Evolutionary conservation across 2,888 invertebrate genomes (phyloP).

Genomic region (Myopa tessellatipennis): DNA sequence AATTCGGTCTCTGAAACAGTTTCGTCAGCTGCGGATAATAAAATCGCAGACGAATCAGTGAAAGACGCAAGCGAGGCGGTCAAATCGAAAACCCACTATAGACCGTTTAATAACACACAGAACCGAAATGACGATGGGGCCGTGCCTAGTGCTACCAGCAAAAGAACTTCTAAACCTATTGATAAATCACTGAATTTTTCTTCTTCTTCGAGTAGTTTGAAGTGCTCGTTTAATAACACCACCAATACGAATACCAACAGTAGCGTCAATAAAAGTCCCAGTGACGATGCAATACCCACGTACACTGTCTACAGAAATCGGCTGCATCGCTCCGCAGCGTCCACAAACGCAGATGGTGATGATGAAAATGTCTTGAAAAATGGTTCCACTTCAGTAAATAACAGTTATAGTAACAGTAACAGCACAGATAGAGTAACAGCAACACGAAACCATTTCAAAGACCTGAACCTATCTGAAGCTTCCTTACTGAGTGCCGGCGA

Average conservation of each 20-base stretch:
- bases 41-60: constrained; percentile 19
- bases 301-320: constrained; percentile 58
- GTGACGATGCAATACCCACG: constrained; percentile 60
- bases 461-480: constrained; percentile 40
- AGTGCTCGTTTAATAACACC: constrained; percentile 15
- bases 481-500: constrained; percentile 20
- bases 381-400: constrained; percentile 41
- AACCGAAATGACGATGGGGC: constrained; percentile 49
- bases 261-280: constrained; percentile 49
- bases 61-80: constrained; percentile 44
- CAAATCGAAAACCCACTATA: constrained; percentile 58
- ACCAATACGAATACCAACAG: constrained; percentile 20
- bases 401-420: constrained; percentile 10
- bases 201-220: constrained; percentile 24
- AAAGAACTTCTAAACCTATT: constrained; percentile 41
- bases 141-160: constrained; percentile 38
- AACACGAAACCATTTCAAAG: constrained; percentile 42
- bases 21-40: constrained; percentile 26
- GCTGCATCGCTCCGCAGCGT: constrained; percentile 40
- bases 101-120: constrained; percentile 52
- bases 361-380: constrained; percentile 45
- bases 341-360: constrained; percentile 38
- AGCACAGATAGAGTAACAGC: constrained; percentile 33
- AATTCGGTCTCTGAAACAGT: constrained; percentile 52
- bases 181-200: constrained; percentile 22